Percentiles rank a stretch among this genome's conserved stretches.
phyloP scores from a whole-genome alignment of 2,888 invertebrate genomes.

The Euzophera pinguis region DNA sequence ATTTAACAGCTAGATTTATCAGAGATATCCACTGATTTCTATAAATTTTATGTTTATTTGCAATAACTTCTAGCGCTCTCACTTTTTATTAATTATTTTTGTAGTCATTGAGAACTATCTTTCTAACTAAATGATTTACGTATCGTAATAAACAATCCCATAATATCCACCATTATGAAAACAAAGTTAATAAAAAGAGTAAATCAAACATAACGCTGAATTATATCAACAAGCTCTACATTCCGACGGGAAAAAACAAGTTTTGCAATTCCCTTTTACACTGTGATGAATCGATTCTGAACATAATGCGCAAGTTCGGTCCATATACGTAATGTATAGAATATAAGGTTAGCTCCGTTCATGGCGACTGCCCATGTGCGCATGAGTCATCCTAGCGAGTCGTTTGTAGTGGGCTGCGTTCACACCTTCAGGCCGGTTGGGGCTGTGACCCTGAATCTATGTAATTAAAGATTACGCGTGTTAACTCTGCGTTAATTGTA shows the following conservation, averaged over 20 bases:
- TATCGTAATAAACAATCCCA: too few relatives aligned
- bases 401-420: constrained; percentile 5
- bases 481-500: neutral
- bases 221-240: neutral
- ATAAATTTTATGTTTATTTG: too few relatives aligned
- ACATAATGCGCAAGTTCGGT: constrained; percentile 1
- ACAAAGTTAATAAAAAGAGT: neutral
- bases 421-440: neutral
- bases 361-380: constrained; percentile 28
- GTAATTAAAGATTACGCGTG: constrained; percentile 2
- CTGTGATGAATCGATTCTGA: neutral
- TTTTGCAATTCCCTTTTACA: neutral
- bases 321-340: constrained; percentile 1
- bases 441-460: neutral
- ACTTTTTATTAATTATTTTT: too few relatives aligned
- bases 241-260: neutral
- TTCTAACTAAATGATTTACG: too few relatives aligned
- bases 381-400: constrained; percentile 36
- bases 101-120: too few relatives aligned
- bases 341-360: constrained; percentile 1
- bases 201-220: neutral
- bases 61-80: too few relatives aligned
- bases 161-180: too few relatives aligned
- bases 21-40: too few relatives aligned
- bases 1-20: too few relatives aligned